A percentile compares a stretch with the other conserved stretches of the same genome.
These are phyloP conservation scores for Sinocyclocheilus rhinocerous DNA, from an alignment of 2,113 vertebrate genomes.

Conservation along the genomic window DNA sequence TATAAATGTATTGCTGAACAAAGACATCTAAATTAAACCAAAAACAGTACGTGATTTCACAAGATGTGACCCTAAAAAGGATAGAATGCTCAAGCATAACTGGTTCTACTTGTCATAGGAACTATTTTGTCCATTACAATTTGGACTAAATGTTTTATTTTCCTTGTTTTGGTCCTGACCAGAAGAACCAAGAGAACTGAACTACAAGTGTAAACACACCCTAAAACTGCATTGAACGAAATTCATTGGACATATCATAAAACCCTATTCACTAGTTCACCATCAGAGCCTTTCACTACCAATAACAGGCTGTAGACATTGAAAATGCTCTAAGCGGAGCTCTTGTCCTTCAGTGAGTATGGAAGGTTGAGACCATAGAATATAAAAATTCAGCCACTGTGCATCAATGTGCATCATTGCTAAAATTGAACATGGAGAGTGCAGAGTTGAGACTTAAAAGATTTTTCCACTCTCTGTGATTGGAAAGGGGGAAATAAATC, in stretches of 20 bases:
- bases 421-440: constrained; percentile 10
- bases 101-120: too few relatives aligned
- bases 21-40: too few relatives aligned
- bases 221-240: background rate
- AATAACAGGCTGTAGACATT: background rate
- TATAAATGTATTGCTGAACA: too few relatives aligned
- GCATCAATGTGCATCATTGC: constrained; percentile 25
- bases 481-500: constrained; percentile 48
- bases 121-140: too few relatives aligned
- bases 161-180: too few relatives aligned
- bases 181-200: too few relatives aligned
- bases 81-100: too few relatives aligned
- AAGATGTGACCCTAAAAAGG: too few relatives aligned
- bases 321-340: constrained; percentile 9
- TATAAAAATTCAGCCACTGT: background rate
- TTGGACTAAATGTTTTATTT: too few relatives aligned
- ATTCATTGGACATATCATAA: background rate
- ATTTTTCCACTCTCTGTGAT: constrained; percentile 46
- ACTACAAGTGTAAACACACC: too few relatives aligned
- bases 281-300: constrained; percentile 3
- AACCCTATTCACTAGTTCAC: background rate
- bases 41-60: too few relatives aligned
- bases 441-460: constrained; percentile 28
- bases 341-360: constrained; percentile 1
- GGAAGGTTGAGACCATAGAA: constrained; percentile 23